Percentiles rank a stretch among this genome's conserved stretches.
These are phyloP conservation scores for Sebastolobus altivelis DNA, from an alignment of 2,797 vertebrate species.

Conservation along the genomic window DNA sequence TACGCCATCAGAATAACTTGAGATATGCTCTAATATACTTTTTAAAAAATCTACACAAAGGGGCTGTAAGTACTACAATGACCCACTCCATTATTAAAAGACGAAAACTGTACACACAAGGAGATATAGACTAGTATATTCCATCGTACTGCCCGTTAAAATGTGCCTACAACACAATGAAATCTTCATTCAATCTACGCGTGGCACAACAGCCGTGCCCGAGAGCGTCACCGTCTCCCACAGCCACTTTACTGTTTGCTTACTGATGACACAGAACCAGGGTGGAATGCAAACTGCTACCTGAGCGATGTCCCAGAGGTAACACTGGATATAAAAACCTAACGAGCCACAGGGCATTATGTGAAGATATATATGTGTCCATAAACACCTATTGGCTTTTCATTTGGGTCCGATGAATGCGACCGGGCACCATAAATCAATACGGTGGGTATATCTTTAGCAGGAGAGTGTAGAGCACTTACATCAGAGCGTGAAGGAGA, in stretches of 20 bases:
- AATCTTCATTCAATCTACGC: constrained; percentile 6
- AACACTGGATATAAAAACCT: constrained; percentile 60
- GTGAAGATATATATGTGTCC: constrained; percentile 60
- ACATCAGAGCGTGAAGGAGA: constrained; percentile 31
- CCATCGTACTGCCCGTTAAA: constrained; percentile 6
- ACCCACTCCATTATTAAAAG: constrained; percentile 10
- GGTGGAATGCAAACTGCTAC: constrained; percentile 54
- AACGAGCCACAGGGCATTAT: constrained; percentile 55
- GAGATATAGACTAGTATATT: constrained; percentile 5
- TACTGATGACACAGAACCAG: constrained; percentile 47
- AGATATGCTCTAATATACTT: not conserved
- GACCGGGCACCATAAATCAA: constrained; percentile 45
- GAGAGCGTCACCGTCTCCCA: constrained; percentile 35
- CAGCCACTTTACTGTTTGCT: constrained; percentile 56
- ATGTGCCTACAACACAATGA: constrained; percentile 17
- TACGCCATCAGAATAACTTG: not conserved
- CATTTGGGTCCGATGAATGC: constrained; percentile 62
- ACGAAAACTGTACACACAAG: not conserved
- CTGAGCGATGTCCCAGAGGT: constrained; percentile 50
- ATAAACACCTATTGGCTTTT: constrained; percentile 72
- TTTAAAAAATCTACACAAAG: not conserved
- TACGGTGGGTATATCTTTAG: constrained; percentile 32
- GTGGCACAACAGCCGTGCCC: constrained; percentile 4
- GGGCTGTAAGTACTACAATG: not conserved
- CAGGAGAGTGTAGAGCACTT: constrained; percentile 2